These are phyloP conservation scores for Euproctis similis DNA, from an alignment of 2,888 invertebrate species.

Conservation along the genomic window DNA sequence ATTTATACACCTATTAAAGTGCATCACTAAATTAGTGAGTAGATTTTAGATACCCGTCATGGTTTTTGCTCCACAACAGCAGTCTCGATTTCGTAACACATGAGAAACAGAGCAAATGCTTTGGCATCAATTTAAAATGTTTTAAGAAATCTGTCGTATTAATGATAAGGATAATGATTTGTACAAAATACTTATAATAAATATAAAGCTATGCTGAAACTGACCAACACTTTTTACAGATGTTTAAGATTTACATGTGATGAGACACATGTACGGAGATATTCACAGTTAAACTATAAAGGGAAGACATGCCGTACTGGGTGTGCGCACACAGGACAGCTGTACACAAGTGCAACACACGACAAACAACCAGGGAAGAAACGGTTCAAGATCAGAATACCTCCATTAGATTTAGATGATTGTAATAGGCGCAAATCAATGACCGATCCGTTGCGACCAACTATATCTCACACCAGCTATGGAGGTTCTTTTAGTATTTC, in stretches of 20 bases:
- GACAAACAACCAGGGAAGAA: conserved; percentile 36
- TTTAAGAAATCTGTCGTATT: no score
- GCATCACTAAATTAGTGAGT: no score
- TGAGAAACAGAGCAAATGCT: no score
- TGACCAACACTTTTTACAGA: conserved; percentile 66
- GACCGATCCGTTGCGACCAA: background rate
- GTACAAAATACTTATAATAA: no score
- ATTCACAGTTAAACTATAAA: conserved; percentile 38
- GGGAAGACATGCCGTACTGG: conserved; percentile 39
- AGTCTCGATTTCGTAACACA: no score
- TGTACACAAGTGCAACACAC: no score
- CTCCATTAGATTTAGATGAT: conserved; percentile 32
- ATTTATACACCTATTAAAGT: no score
- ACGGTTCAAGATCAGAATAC: conserved; percentile 32
- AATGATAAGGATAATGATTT: no score
- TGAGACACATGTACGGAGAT: conserved; percentile 40
- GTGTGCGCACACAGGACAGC: background rate
- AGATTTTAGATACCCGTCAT: no score
- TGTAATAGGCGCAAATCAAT: conserved; percentile 37
- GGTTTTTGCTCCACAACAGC: no score
- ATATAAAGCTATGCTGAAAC: conserved; percentile 63
- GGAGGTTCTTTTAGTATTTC: background rate
- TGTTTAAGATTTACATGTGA: conserved; percentile 51
- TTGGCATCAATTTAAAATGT: no score
- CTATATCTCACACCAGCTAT: background rate